Conservation (phyloP, 2,888 invertebrate genomes). For the Megaustenia siamemsis region DNA sequence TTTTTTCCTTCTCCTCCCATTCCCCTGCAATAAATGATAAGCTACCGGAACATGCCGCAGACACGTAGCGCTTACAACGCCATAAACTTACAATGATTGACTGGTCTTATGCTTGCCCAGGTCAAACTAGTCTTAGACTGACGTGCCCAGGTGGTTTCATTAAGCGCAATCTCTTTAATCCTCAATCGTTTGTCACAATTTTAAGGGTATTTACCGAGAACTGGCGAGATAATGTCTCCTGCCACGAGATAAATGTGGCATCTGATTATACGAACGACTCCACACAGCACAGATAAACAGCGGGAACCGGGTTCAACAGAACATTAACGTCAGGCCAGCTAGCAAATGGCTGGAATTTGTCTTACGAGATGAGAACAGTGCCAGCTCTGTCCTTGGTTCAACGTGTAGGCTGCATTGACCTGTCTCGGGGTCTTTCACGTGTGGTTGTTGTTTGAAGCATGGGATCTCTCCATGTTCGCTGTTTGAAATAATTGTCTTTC, state of each 20-base stretch:
- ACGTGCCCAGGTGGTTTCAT: constrained; percentile 51
- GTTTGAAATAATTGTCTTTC: too few relatives aligned
- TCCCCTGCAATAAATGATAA: neutral
- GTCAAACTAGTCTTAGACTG: constrained; percentile 31
- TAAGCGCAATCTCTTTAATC: constrained; percentile 42
- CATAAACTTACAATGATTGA: constrained; percentile 32
- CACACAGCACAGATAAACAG: constrained; percentile 24
- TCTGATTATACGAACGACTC: constrained; percentile 35
- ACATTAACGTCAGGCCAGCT: neutral
- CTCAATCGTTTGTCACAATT: constrained; percentile 53
- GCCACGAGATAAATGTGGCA: constrained; percentile 52
- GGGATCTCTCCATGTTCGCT: too few relatives aligned
- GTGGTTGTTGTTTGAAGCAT: too few relatives aligned
- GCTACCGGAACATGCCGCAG: neutral
- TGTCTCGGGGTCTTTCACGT: too few relatives aligned
- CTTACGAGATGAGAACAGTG: neutral
- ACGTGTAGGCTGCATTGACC: too few relatives aligned
- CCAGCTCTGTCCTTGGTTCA: too few relatives aligned
- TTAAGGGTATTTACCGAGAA: constrained; percentile 46
- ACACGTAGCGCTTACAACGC: neutral
- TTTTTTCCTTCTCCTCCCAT: too few relatives aligned
- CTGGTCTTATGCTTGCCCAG: constrained; percentile 22
- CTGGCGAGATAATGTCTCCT: constrained; percentile 48
- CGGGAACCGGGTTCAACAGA: neutral
- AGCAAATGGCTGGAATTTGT: neutral